Evolutionary conservation across 2,888 invertebrate species (phyloP).

Genomic region (Camptogramma bilineatum): DNA sequence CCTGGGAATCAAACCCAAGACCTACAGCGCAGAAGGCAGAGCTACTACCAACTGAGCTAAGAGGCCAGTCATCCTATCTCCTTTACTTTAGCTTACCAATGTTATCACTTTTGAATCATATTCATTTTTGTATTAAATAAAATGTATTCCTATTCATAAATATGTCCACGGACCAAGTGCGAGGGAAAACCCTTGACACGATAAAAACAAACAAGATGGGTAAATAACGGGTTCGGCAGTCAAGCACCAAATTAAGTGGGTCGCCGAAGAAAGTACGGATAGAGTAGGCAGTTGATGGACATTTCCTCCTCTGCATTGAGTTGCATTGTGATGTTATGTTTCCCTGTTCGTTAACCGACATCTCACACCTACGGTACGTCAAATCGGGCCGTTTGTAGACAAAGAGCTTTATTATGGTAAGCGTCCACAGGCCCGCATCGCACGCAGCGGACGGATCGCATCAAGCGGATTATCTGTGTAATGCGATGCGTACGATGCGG

Average conservation of each 20-base stretch:
- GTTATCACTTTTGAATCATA: too few relatives aligned
- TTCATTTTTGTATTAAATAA: not conserved
- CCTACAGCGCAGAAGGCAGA: too few relatives aligned
- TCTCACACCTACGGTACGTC: slow-evolving; percentile 8
- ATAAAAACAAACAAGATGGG: slow-evolving; percentile 1
- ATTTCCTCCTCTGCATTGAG: slow-evolving; percentile 8
- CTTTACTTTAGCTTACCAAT: too few relatives aligned
- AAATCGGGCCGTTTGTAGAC: not conserved
- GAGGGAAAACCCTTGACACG: not conserved
- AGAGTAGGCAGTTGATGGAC: slow-evolving; percentile 10
- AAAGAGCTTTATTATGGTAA: not conserved
- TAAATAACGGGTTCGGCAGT: not conserved
- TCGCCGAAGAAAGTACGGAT: slow-evolving; percentile 3
- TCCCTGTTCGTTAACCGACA: slow-evolving; percentile 7
- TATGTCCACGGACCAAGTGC: not conserved
- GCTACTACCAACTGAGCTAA: too few relatives aligned
- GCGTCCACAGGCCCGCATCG: too few relatives aligned
- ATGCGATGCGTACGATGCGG: too few relatives aligned
- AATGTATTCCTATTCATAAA: not conserved
- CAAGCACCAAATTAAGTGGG: slow-evolving; percentile 3
- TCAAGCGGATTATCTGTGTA: too few relatives aligned
- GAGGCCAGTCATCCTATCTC: too few relatives aligned
- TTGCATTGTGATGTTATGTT: slow-evolving; percentile 9
- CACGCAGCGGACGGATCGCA: too few relatives aligned
- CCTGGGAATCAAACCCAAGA: too few relatives aligned